A percentile compares a stretch with the other conserved stretches of the same genome.
Evolutionary conservation across 2,888 invertebrate species (phyloP).

Genomic region (Dryobotodes eremita): DNA sequence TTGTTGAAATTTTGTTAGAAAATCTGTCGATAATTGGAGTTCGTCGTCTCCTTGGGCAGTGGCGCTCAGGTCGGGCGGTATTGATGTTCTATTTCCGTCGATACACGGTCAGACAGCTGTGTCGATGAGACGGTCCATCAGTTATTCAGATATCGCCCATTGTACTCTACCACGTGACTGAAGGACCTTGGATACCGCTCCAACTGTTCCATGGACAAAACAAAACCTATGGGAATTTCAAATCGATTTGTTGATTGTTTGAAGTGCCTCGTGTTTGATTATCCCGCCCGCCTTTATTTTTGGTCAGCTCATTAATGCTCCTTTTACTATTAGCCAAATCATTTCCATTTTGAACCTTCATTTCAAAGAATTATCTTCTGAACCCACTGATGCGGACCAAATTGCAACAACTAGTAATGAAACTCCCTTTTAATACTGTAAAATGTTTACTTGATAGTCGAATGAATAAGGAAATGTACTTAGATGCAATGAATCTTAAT

Average conservation of each 20-base stretch:
- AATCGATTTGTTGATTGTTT: constrained; percentile 4
- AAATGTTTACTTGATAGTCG: background rate
- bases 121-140: constrained; percentile 76
- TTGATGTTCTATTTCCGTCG: constrained; percentile 81
- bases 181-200: constrained; percentile 66
- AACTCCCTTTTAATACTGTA: background rate
- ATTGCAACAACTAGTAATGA: background rate
- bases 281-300: background rate
- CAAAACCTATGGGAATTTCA: constrained; percentile 17
- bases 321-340: background rate
- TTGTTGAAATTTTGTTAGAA: constrained; percentile 37
- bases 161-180: constrained; percentile 70
- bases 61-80: constrained; percentile 67
- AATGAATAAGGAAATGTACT: constrained; percentile 4
- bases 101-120: constrained; percentile 75
- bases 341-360: background rate
- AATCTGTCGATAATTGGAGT: constrained; percentile 40
- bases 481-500: constrained; percentile 1
- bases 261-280: background rate
- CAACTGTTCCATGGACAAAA: constrained; percentile 36
- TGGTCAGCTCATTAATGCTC: background rate
- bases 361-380: background rate
- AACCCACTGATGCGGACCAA: background rate
- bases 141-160: constrained; percentile 78
- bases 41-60: constrained; percentile 63